phyloP scores from a whole-genome alignment of 2,797 vertebrate genomes.

The Falco novaeseelandiae region DNA sequence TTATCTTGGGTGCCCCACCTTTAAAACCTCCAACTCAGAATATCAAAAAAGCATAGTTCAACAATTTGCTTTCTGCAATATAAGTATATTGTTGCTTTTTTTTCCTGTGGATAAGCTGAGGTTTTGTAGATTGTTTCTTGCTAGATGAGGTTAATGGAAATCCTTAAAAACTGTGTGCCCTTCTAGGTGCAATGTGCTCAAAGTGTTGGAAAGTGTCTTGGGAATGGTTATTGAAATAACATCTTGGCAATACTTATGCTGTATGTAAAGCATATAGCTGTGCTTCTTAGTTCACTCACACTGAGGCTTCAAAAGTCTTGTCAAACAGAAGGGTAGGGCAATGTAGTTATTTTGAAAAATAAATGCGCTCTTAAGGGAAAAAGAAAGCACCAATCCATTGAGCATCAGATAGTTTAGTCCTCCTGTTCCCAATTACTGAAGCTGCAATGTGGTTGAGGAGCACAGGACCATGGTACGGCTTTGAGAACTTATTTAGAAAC shows the following conservation, averaged over 20 bases:
- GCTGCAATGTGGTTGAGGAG: not conserved
- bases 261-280: rapidly evolving
- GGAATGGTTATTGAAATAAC: not conserved
- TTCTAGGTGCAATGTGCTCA: not conserved
- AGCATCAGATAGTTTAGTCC: not conserved
- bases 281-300: not conserved
- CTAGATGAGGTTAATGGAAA: not conserved
- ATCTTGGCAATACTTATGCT: not conserved
- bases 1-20: not conserved
- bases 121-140: not conserved
- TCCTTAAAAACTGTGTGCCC: not conserved
- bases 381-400: not conserved
- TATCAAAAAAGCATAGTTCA: not conserved
- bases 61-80: not conserved
- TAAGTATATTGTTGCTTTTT: not conserved
- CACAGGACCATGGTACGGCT: not conserved
- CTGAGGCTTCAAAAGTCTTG: not conserved
- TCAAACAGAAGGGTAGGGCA: not conserved
- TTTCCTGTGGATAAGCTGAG: not conserved
- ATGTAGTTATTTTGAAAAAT: not conserved
- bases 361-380: not conserved
- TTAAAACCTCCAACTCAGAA: not conserved
- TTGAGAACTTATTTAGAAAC: not conserved
- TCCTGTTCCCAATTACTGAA: not conserved
- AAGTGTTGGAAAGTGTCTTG: not conserved